Evolutionary conservation across 2,797 vertebrate genomes (phyloP).

Genomic region (Australoheros facetus): DNA sequence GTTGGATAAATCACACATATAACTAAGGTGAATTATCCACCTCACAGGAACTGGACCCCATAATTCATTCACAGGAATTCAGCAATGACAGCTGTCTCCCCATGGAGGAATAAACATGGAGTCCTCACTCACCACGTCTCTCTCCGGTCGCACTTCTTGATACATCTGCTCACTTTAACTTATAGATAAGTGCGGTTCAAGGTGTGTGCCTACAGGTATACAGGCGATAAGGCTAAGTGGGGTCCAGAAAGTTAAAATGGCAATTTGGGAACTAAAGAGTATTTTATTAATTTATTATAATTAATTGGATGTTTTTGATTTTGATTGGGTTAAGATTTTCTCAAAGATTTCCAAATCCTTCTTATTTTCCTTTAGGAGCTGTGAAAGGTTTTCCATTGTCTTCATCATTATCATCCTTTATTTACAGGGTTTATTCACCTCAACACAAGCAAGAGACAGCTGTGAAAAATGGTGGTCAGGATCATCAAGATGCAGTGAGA

Average conservation of each 20-base stretch:
- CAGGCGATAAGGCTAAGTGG: background rate
- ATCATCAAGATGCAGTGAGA: background rate
- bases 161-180: conserved; percentile 36
- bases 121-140: conserved; percentile 71
- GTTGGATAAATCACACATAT: conserved; percentile 42
- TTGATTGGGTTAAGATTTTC: background rate
- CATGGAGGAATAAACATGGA: conserved; percentile 73
- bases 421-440: background rate
- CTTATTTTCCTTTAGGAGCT: conserved; percentile 5
- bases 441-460: background rate
- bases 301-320: background rate
- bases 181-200: conserved; percentile 21
- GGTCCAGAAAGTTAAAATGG: background rate
- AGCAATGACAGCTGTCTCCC: conserved; percentile 76
- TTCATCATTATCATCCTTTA: background rate
- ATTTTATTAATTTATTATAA: background rate
- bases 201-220: conserved; percentile 43
- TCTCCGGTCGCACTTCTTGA: conserved; percentile 47
- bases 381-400: background rate
- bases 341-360: background rate
- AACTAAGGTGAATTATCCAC: conserved; percentile 66
- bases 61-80: conserved; percentile 80
- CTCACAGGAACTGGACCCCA: conserved; percentile 65
- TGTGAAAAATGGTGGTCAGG: background rate
- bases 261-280: background rate